Evolutionary conservation across 2,888 invertebrate genomes (phyloP), one percentile per base, ranked within the genome.

Genomic region (Stenichneumon culpator): DNA sequence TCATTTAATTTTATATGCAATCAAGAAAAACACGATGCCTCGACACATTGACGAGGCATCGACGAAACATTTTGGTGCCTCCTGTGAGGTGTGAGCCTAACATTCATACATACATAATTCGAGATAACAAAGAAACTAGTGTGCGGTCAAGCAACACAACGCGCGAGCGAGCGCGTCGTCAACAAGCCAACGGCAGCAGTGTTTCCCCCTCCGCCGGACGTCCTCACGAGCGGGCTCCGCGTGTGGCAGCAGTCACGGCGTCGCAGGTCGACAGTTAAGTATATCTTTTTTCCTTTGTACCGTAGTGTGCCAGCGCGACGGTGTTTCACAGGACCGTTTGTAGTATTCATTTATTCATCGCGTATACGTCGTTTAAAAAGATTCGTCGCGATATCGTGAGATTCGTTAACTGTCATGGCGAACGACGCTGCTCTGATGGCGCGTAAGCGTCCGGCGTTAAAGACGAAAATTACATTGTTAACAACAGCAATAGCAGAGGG

Each of bases 91-190:
- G 50, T 50, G 50, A 50, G 50, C 50, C 50, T 50, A 14, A 50
- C 50, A 3, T n/a, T 50, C 50, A 50, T 50, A 50, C 25, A 25
- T 2, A 25, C 50, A 50, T 50, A 50, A n/a, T 50, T 50, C 14
- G 50, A 4, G 14, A 50, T 1, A 54, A 36, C 22, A 57, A 73
- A 63, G 16, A 67, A 50, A 50, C n/a, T 3, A 50, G 50, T 50
- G 50, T 52, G 65, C 73, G 54, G 57, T 79, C 57, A 22, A 75
- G 74, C 57, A 65, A 65, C 72, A 28, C 63, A 14, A 47, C 74
- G 44, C 39, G 74, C 16, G 60, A 74, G 57, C 54, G 39, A 74
- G 74, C 36, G 60, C 65, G 36, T 36, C 65, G 65, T 36, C 65
- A 65, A 65, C 22, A 22, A 65, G 50, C 50, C 50, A 50, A n/a